Conservation (phyloP, 1,140 invertebrate species). For the Achroia grisella region DNA sequence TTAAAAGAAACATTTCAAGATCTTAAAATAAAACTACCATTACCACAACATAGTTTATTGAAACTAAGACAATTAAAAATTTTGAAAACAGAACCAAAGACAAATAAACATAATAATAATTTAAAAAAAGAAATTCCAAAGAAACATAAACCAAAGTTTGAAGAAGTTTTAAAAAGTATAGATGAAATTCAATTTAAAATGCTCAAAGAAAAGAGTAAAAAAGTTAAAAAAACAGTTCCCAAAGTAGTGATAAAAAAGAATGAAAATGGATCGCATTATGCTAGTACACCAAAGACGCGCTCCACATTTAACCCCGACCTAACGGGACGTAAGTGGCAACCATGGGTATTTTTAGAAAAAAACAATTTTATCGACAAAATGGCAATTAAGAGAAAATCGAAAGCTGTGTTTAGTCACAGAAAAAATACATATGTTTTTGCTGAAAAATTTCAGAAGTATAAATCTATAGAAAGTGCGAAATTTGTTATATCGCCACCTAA, state of each 20-base stretch:
- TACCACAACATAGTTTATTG: constrained; percentile 59
- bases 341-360: constrained; percentile 66
- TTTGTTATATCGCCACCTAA: constrained; percentile 57
- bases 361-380: constrained; percentile 66
- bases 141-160: constrained; percentile 66
- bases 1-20: constrained; percentile 46
- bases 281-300: constrained; percentile 39
- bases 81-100: constrained; percentile 49
- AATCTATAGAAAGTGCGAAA: constrained; percentile 50
- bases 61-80: constrained; percentile 59
- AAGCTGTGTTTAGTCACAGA: constrained; percentile 52
- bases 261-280: constrained; percentile 65
- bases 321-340: constrained; percentile 69
- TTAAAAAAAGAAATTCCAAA: constrained; percentile 29
- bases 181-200: constrained; percentile 64
- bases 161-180: constrained; percentile 70
- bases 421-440: constrained; percentile 53
- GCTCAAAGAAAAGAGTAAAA: constrained; percentile 59
- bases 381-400: constrained; percentile 50
- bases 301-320: constrained; percentile 49
- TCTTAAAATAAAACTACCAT: constrained; percentile 58
- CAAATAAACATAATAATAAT: constrained; percentile 22
- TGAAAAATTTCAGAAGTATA: constrained; percentile 60
- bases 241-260: constrained; percentile 71
- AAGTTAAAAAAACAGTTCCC: constrained; percentile 50